phyloP scores from a whole-genome alignment of 2,113 vertebrate species.

The Zosterops lateralis region DNA sequence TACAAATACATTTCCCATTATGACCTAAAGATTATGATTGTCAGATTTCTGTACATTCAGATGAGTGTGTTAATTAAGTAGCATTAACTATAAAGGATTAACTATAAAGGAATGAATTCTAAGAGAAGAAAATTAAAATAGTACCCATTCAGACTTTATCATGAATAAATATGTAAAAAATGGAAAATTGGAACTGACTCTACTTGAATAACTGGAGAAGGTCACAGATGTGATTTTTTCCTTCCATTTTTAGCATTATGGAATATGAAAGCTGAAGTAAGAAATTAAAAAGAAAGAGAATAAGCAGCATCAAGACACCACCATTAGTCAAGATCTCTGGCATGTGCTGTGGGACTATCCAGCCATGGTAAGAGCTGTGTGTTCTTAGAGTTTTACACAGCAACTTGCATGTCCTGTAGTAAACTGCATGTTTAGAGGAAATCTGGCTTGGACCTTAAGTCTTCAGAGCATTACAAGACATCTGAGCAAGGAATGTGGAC shows the following conservation, averaged over 20 bases:
- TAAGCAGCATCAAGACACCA: neutral
- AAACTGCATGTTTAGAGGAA: neutral
- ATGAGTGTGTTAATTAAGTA: neutral
- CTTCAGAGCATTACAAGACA: neutral
- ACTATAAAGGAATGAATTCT: neutral
- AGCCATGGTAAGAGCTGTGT: neutral
- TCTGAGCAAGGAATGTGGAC: neutral
- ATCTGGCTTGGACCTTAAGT: neutral
- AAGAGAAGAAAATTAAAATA: neutral
- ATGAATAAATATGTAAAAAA: neutral
- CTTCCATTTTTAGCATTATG: neutral
- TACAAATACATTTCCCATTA: neutral
- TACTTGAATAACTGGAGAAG: neutral
- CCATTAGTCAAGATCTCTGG: neutral
- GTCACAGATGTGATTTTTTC: neutral
- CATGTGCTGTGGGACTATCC: neutral
- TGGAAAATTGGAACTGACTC: neutral
- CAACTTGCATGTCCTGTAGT: neutral
- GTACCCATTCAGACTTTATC: neutral
- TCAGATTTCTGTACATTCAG: neutral
- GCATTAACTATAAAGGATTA: neutral
- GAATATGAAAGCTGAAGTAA: neutral
- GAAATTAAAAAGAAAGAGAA: neutral
- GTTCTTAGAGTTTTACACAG: neutral
- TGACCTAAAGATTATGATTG: neutral